These are phyloP conservation scores for Apamea monoglypha DNA, from an alignment of 2,888 invertebrate genomes.

Conservation along the genomic window DNA sequence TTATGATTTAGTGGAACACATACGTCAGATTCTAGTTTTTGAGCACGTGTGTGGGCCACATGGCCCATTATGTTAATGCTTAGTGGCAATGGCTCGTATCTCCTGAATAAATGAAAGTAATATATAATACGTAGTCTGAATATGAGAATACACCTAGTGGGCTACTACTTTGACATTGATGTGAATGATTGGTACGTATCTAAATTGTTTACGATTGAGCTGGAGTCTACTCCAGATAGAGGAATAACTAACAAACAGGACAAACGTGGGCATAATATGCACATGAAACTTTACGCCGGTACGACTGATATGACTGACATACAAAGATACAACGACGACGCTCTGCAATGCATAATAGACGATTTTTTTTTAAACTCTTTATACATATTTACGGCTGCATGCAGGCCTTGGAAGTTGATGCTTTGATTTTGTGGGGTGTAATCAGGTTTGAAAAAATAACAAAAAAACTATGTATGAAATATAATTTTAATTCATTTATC, in stretches of 20 bases:
- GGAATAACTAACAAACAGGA: neutral
- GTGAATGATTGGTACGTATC: neutral
- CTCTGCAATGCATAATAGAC: no score
- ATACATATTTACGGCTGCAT: neutral
- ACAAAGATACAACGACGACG: neutral
- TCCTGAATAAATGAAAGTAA: neutral
- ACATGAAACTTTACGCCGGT: neutral
- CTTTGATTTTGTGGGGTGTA: neutral
- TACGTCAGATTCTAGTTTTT: neutral
- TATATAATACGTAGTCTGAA: neutral
- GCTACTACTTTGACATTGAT: neutral
- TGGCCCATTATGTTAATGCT: neutral
- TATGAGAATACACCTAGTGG: neutral
- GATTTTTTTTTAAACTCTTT: neutral
- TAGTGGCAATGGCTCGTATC: neutral
- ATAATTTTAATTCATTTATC: constrained; percentile 39
- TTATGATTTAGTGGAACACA: neutral
- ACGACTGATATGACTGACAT: neutral
- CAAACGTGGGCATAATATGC: neutral
- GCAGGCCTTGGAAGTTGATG: neutral
- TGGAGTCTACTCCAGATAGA: neutral
- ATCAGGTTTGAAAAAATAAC: neutral
- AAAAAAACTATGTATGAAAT: neutral
- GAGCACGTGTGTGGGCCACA: neutral
- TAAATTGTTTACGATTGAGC: neutral